Evolutionary conservation across 2,113 vertebrate species (phyloP).

Genomic region (Rattus rattus): DNA sequence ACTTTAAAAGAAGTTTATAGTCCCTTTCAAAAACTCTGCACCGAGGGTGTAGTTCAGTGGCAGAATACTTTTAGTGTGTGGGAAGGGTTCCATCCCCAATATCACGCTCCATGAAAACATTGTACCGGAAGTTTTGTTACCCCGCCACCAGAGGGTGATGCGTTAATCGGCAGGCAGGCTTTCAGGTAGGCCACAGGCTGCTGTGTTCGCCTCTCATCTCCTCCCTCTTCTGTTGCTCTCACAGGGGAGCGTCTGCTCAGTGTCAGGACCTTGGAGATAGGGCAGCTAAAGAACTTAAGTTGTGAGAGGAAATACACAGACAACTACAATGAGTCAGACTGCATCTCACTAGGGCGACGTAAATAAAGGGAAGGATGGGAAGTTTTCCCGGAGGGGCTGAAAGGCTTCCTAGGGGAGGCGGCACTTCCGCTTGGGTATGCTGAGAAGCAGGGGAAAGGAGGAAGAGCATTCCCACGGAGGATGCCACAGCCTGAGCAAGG

Average conservation of each 20-base stretch:
- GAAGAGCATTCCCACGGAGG: neutral
- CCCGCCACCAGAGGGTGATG: neutral
- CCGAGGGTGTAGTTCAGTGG: neutral
- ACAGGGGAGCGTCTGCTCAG: neutral
- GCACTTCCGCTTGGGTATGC: neutral
- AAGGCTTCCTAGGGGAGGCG: constrained; percentile 5
- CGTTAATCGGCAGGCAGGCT: neutral
- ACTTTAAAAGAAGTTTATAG: neutral
- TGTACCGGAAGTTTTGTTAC: neutral
- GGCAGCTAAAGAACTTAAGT: neutral
- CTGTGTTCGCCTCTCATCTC: neutral
- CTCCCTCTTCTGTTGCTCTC: neutral
- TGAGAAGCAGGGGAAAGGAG: neutral
- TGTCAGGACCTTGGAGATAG: neutral
- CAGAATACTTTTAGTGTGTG: neutral
- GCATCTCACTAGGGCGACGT: neutral
- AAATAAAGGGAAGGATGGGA: neutral
- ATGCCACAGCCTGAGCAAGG: neutral
- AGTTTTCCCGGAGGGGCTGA: neutral
- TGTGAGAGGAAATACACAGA: neutral
- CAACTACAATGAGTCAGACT: neutral
- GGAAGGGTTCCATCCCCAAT: neutral
- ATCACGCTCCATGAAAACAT: neutral
- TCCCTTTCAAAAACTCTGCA: neutral
- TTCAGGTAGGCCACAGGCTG: neutral